A percentile compares a stretch with the other conserved stretches of the same genome.
Evolutionary conservation across 2,797 vertebrate genomes (phyloP).

Genomic region (Fundulus diaphanus): DNA sequence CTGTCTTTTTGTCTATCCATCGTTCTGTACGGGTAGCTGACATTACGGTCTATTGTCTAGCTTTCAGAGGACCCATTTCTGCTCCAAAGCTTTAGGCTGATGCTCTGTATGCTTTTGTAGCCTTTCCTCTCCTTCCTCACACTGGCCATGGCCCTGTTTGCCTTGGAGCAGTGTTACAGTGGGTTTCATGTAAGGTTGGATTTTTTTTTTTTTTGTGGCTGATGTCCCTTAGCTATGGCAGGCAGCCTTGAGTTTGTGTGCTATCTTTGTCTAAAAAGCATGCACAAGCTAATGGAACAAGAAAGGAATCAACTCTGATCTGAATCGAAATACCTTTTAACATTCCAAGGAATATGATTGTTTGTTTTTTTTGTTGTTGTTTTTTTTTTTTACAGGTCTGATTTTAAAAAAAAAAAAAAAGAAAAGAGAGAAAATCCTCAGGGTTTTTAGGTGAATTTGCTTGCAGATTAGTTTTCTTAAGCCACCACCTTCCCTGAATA

Average conservation of each 20-base stretch:
- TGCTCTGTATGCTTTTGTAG: constrained; percentile 52
- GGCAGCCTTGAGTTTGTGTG: constrained; percentile 68
- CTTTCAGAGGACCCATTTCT: constrained; percentile 49
- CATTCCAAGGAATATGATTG: constrained; percentile 44
- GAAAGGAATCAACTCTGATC: constrained; percentile 33
- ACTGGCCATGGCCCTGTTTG: constrained; percentile 64
- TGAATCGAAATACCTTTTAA: constrained; percentile 65
- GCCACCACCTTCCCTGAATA: neutral
- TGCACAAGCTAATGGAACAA: constrained; percentile 49
- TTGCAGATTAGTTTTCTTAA: neutral
- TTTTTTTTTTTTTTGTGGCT: constrained; percentile 52
- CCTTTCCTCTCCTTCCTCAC: constrained; percentile 56
- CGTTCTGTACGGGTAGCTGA: constrained; percentile 43
- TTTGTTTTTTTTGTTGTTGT: constrained; percentile 9
- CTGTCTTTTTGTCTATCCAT: constrained; percentile 37
- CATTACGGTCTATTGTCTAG: constrained; percentile 47
- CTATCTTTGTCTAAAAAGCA: constrained; percentile 70
- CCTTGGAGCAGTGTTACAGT: constrained; percentile 62
- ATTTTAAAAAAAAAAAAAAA: constrained; percentile 22
- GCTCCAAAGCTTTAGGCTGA: constrained; percentile 57
- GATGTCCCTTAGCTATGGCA: constrained; percentile 59
- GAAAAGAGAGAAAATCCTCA: neutral
- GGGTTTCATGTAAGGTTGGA: constrained; percentile 63
- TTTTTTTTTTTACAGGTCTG: constrained; percentile 29
- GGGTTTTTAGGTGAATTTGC: neutral